Base-by-base conservation (phyloP, 2,888 invertebrate species). In the Pristionchus entomophagus region DNA sequence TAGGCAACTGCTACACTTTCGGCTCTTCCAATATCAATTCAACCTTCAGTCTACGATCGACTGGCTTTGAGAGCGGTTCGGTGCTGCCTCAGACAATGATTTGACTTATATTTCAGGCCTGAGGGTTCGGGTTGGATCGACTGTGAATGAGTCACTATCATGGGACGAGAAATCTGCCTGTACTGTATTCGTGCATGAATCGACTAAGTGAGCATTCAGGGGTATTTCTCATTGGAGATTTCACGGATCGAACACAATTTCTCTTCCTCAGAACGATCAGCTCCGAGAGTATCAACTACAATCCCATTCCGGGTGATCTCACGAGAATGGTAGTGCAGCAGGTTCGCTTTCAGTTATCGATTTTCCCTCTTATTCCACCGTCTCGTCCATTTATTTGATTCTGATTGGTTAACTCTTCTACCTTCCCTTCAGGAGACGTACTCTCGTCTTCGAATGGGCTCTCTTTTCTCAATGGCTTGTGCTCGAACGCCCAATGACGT, bases 401-500 rank as follows among this genome's bases (percentile, higher is more conserved):
- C n/a, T n/a, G n/a, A n/a, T n/a, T n/a, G 56, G 10, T n/a, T 0
- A 22, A 10, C 5, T 26, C 10, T 2, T 32, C 10, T 10, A 62
- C 32, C 19, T 45, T 45, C 45, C 45, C 45, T 10, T 10, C 41
- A 73, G 73, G 73, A 73, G 19, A 41, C 73, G 41, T 73, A 41
- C 26, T 14, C 73, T n/a, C 73, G 73, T 26, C 73, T 73, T 45
- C 73, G 73, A n/a, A n/a, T 73, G 38, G 73, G 73, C 1, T 73
- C 73, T 10, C 38, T 73, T 19, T 73, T 73, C 26, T 73, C 73
- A 26, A 73, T 73, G 73, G 73, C 73, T 19, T 73, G 73, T n/a
- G 73, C 73, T n/a, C 41, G 45, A 73, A 41, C 73, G 1, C 17
- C 38, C 10, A 26, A 45, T 14, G 73, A 73, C 45, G 73, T 73